Evolutionary conservation across 2,888 invertebrate genomes (phyloP).

Genomic region (Folsomia manolachei): DNA sequence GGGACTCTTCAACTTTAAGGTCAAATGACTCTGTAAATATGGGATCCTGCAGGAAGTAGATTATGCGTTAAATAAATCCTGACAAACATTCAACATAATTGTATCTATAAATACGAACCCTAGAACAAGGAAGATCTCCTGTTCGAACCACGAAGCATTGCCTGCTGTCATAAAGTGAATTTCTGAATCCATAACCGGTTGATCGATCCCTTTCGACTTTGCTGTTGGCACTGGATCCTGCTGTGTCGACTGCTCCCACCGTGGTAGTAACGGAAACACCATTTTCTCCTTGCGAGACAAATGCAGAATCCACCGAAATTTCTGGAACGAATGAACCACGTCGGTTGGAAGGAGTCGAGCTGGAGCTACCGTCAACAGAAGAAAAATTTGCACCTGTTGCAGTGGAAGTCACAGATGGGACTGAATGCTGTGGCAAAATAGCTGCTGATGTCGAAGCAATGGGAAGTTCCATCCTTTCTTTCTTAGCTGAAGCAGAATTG

Average conservation of each 20-base stretch:
- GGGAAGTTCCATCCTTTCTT: neutral
- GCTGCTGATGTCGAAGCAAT: neutral
- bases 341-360: neutral
- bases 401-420: neutral
- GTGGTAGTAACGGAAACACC: no score
- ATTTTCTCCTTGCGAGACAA: no score
- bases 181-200: neutral
- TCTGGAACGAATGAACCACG: neutral
- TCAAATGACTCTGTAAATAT: constrained; percentile 48
- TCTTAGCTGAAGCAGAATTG: neutral
- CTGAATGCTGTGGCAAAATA: neutral
- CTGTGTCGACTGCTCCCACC: neutral
- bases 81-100: no score
- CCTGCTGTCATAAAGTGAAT: neutral
- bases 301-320: neutral
- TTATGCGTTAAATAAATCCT: no score
- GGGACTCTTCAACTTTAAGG: constrained; percentile 42
- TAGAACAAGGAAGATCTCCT: constrained; percentile 29
- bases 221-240: no score
- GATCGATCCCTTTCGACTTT: neutral
- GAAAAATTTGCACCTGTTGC: neutral
- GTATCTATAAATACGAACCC: constrained; percentile 23
- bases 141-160: neutral
- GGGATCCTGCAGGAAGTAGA: no score
- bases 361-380: neutral